phyloP scores from a whole-genome alignment of 2,888 invertebrate species.

The Sericinus montela region DNA sequence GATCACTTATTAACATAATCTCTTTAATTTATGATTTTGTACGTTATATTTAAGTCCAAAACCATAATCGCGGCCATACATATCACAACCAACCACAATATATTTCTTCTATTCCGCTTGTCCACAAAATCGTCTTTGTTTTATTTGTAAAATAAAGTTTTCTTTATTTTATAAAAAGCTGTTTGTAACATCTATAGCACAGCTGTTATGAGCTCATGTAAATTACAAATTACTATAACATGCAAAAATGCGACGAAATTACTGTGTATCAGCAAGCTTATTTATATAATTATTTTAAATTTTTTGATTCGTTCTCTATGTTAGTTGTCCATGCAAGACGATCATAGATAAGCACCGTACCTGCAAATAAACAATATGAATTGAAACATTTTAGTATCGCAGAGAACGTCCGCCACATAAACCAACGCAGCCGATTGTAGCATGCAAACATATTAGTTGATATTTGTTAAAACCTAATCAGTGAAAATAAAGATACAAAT shows the following conservation, averaged over 20 bases:
- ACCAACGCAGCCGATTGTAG: too few relatives aligned
- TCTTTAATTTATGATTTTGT: too few relatives aligned
- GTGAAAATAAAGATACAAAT: too few relatives aligned
- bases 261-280: neutral
- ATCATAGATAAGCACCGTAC: conserved; percentile 74
- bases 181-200: neutral
- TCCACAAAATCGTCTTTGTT: too few relatives aligned
- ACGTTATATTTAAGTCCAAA: too few relatives aligned
- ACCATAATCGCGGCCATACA: too few relatives aligned
- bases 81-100: too few relatives aligned
- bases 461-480: too few relatives aligned
- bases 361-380: conserved; percentile 47
- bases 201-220: neutral
- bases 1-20: too few relatives aligned
- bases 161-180: neutral
- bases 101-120: too few relatives aligned
- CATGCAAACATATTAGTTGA: neutral
- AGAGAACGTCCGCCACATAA: too few relatives aligned
- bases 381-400: neutral
- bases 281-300: conserved; percentile 7
- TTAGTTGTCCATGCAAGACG: conserved; percentile 68
- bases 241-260: neutral
- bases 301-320: conserved; percentile 21
- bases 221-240: neutral
- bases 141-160: too few relatives aligned